These are phyloP conservation scores for Amblyraja radiata DNA, from an alignment of 2,797 vertebrate genomes.

Conservation along the genomic window DNA sequence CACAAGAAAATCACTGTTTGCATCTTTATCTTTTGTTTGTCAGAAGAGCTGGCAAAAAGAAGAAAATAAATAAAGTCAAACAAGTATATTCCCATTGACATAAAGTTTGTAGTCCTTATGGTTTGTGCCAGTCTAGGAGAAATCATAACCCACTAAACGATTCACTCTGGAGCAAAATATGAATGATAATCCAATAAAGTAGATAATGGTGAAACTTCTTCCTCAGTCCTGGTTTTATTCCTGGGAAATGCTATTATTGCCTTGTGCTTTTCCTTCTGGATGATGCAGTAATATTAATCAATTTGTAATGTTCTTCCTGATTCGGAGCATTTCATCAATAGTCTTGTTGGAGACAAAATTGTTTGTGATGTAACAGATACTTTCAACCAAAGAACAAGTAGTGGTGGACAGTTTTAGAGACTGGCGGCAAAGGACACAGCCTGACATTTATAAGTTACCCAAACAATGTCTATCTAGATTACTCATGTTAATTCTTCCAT, in stretches of 20 bases:
- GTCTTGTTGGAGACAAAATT: neutral
- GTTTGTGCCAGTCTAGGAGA: neutral
- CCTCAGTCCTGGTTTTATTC: neutral
- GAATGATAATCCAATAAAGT: neutral
- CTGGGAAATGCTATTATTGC: neutral
- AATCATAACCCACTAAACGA: neutral
- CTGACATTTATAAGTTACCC: neutral
- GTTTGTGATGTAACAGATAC: no score
- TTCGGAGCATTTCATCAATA: neutral
- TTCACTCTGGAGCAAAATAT: neutral
- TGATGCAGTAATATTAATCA: neutral
- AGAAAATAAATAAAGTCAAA: neutral
- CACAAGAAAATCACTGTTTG: no score
- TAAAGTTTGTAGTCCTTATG: neutral
- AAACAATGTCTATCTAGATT: neutral
- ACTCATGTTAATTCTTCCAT: neutral
- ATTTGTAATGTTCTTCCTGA: neutral
- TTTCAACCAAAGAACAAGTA: neutral
- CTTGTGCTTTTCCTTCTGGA: neutral
- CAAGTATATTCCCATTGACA: neutral
- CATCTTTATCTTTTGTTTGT: no score
- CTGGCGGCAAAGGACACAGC: neutral
- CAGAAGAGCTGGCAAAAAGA: neutral
- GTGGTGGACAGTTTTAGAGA: neutral
- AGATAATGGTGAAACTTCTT: neutral